Base-by-base conservation (phyloP, 1,140 invertebrate species). In the Drosophila pandora region DNA sequence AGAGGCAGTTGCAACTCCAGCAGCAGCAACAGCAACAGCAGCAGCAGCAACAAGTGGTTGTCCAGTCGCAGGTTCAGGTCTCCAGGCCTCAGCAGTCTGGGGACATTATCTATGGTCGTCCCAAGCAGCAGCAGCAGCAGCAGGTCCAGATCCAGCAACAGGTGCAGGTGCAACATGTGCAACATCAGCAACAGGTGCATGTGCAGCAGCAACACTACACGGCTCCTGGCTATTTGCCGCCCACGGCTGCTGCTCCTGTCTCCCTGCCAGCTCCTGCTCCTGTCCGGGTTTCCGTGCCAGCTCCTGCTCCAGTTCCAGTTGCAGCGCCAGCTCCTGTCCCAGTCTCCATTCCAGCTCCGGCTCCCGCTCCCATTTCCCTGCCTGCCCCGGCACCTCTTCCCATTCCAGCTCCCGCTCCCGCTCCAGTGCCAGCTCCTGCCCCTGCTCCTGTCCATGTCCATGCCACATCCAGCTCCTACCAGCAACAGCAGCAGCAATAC, bases 61-160 rank as follows among this genome's bases (percentile, higher is more conserved):
- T 71, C 3, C 68, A 65, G 34, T 65, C 61, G 8, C 74, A 77
- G 39, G 45, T 68, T 45, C 72, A 80, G 37, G 72, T 65, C n/a
- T 56, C 79, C 22, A 75, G 71, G 13, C 79, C 74, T 17, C 77
- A 80, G 17, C 71, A 49, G 21, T 34, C 12, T 30, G 47, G 59
- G 22, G 71, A 64, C n/a, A 81, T 63, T 37, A 50, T 56, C 52
- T 57, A 64, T 47, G 41, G 58, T 9, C 56, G 55, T 3, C 41
- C 48, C 39, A 65, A 77, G 47, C 62, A 65, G 45, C 41, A 47
- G 21, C 75, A 60, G 28, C 54, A 41, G 25, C 61, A 72, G 43
- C 34, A 37, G 3, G 57, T 25, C 2, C 48, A 60, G 34, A 9
- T 37, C 9, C 34, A 37, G 10, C 34, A 37, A n/a, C 34, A 32